Percentiles rank a stretch among this genome's conserved stretches.
phyloP scores from a whole-genome alignment of 1,140 invertebrate genomes.

The Caerostris darwini region DNA sequence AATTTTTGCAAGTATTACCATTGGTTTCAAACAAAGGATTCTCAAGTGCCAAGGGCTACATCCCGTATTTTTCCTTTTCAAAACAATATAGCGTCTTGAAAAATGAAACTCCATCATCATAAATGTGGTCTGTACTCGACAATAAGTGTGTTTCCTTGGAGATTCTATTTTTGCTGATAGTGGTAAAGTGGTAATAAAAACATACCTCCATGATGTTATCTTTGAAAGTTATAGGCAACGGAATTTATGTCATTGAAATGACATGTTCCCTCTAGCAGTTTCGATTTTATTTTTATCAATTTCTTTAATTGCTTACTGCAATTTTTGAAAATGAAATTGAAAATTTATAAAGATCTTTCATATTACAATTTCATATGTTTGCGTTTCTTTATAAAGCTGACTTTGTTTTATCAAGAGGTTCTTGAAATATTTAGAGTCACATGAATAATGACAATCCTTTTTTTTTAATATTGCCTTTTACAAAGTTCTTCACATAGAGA shows the following conservation, averaged over 20 bases:
- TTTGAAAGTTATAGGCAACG: background rate
- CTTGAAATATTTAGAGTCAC: too few relatives aligned
- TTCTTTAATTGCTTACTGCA: background rate
- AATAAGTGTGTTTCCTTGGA: constrained; percentile 5
- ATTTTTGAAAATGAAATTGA: background rate
- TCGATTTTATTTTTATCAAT: background rate
- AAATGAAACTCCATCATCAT: background rate
- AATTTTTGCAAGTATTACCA: too few relatives aligned
- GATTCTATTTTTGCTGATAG: background rate
- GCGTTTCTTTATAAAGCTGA: too few relatives aligned
- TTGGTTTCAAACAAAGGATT: too few relatives aligned
- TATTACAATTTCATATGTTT: background rate
- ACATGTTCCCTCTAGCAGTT: background rate
- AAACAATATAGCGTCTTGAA: background rate
- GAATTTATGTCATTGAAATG: background rate
- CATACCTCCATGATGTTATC: background rate
- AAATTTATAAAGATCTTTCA: background rate
- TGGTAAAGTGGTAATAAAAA: background rate
- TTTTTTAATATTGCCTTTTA: too few relatives aligned
- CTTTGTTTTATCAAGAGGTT: too few relatives aligned
- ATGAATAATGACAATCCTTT: too few relatives aligned
- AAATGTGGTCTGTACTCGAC: background rate
- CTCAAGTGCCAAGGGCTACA: background rate
- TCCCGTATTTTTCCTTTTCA: background rate
- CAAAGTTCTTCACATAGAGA: background rate